Conservation (phyloP, 2,113 vertebrate species). For the Labrus mixtus region DNA sequence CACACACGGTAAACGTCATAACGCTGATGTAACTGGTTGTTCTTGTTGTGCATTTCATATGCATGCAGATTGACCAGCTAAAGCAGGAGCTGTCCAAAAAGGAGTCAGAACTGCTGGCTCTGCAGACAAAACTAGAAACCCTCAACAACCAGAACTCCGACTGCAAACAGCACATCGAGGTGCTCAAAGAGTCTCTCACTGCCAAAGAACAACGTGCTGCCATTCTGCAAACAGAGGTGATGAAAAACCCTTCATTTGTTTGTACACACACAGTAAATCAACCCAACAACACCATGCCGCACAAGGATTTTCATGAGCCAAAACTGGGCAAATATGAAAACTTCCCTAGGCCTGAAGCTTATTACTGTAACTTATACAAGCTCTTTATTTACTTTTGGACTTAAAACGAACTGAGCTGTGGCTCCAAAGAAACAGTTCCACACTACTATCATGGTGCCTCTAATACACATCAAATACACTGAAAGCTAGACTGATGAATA, state of each 20-base stretch:
- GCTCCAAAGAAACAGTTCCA: constrained; percentile 9
- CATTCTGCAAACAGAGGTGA: constrained; percentile 99
- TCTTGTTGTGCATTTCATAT: background rate
- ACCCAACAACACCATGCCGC: constrained; percentile 5
- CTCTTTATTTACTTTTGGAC: constrained; percentile 37
- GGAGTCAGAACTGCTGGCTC: constrained; percentile 97
- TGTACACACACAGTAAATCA: constrained; percentile 23
- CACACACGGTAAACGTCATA: background rate
- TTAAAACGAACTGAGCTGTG: constrained; percentile 25
- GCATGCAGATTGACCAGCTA: constrained; percentile 93
- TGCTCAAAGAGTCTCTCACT: constrained; percentile 99
- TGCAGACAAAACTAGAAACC: constrained; percentile 99
- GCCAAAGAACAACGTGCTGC: constrained; percentile 99
- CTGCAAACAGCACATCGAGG: constrained; percentile 99
- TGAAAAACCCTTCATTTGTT: constrained; percentile 10
- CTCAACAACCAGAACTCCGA: constrained; percentile 99
- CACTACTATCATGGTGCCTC: constrained; percentile 5
- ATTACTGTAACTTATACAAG: constrained; percentile 38
- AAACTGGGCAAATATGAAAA: constrained; percentile 38
- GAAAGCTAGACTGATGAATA: constrained; percentile 5
- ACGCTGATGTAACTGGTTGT: background rate
- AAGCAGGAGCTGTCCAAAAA: constrained; percentile 99
- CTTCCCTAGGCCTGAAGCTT: background rate
- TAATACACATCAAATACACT: constrained; percentile 11
- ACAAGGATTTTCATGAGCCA: constrained; percentile 22